phyloP scores from a whole-genome alignment of 1,140 invertebrate species.

The Magallana angulata region DNA sequence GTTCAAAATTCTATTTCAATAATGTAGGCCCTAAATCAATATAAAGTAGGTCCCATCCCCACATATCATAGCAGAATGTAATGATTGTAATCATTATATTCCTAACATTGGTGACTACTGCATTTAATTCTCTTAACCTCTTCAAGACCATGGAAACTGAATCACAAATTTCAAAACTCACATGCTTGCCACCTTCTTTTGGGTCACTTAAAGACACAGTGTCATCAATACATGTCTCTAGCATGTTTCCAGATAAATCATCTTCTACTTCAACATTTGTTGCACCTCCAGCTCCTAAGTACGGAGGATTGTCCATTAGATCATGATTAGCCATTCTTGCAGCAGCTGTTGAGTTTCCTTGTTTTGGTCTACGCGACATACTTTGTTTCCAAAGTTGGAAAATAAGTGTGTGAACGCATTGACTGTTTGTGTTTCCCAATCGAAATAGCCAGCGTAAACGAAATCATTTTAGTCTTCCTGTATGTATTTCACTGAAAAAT shows the following conservation, averaged over 20 bases:
- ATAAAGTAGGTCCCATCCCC: too few species aligned
- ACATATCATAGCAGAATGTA: too few species aligned
- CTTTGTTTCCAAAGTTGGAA: not conserved
- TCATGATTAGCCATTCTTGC: conserved; percentile 56
- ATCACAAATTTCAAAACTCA: not conserved
- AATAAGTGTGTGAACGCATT: not conserved
- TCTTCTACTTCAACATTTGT: not conserved
- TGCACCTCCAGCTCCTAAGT: not conserved
- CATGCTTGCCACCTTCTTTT: conserved; percentile 22
- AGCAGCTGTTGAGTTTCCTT: conserved; percentile 61
- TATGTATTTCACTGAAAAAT: not conserved
- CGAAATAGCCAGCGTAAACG: not conserved
- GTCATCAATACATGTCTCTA: conserved; percentile 34
- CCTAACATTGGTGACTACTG: too few species aligned
- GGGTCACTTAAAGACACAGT: conserved; percentile 24
- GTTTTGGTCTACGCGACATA: conserved; percentile 46
- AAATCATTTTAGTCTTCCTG: conserved; percentile 24
- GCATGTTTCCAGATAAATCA: not conserved
- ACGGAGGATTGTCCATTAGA: not conserved
- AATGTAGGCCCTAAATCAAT: too few species aligned
- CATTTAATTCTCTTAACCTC: too few species aligned
- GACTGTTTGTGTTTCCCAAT: not conserved
- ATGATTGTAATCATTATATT: too few species aligned
- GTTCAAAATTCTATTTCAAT: too few species aligned
- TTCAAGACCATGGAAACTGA: too few species aligned